These are phyloP conservation scores for Diachasma alloeum DNA, from an alignment of 1,140 invertebrate genomes.

Conservation along the genomic window DNA sequence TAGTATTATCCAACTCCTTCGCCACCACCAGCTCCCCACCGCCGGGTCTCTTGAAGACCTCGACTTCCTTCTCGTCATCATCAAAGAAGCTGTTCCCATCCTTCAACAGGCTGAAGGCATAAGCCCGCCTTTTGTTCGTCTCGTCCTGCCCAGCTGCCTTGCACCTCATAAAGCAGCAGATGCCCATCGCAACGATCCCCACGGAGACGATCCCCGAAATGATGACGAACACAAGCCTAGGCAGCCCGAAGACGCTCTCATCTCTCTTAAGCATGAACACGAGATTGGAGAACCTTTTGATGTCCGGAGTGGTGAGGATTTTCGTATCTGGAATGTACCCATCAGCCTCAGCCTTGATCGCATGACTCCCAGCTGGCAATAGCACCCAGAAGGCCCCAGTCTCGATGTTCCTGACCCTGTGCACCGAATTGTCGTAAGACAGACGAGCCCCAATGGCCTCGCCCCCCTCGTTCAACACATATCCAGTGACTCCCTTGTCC, in stretches of 20 bases:
- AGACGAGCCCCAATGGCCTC: slow-evolving; percentile 69
- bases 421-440: slow-evolving; percentile 60
- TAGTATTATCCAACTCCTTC: slow-evolving; percentile 43
- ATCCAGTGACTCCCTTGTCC: slow-evolving; percentile 62
- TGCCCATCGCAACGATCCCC: slow-evolving; percentile 36
- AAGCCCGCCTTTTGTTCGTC: slow-evolving; percentile 51
- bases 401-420: slow-evolving; percentile 59
- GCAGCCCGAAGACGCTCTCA: slow-evolving; percentile 75
- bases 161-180: slow-evolving; percentile 54
- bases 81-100: slow-evolving; percentile 63
- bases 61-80: slow-evolving; percentile 71
- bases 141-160: slow-evolving; percentile 55
- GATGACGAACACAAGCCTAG: slow-evolving; percentile 77
- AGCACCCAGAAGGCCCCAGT: slow-evolving; percentile 70
- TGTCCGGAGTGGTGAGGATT: slow-evolving; percentile 61
- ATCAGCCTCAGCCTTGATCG: slow-evolving; percentile 65
- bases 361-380: slow-evolving; percentile 67
- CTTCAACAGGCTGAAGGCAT: slow-evolving; percentile 59
- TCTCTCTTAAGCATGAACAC: slow-evolving; percentile 74
- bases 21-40: slow-evolving; percentile 23
- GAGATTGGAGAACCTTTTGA: slow-evolving; percentile 60
- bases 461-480: slow-evolving; percentile 66
- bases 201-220: slow-evolving; percentile 69
- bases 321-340: slow-evolving; percentile 68
- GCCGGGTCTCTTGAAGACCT: slow-evolving; percentile 68